Evolutionary conservation across 2,888 invertebrate species (phyloP), one percentile per base, ranked within the genome.

Genomic region (Drosophila pseudotalamancana): DNA sequence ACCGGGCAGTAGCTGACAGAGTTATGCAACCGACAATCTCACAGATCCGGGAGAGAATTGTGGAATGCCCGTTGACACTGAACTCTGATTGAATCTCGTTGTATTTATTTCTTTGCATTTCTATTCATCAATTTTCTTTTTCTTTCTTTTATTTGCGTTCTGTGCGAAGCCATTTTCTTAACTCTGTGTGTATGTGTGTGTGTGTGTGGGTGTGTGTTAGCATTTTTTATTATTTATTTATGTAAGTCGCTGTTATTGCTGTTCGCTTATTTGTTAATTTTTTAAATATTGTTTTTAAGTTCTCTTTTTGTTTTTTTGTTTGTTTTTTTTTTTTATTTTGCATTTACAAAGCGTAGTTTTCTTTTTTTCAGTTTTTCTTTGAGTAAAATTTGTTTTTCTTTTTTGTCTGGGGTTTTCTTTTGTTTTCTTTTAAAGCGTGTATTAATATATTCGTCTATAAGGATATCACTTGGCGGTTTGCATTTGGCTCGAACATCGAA

Each of bases 371-470:
- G 45, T 48, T 12, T 48, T 61, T 51, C 59, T 57, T 12, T n/a
- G n/a, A n/a, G n/a, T n/a, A n/a, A n/a, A n/a, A n/a, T n/a, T n/a
- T 45, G 66, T 67, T 50, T 48, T 18, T 16, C 43, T 39, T 54
- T 49, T 55, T 27, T 37, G 16, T 27, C n/a, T 48, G 45, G 45
- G 48, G 55, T 54, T 40, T 50, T 37, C 32, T 21, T 40, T 40
- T 39, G 19, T 16, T 40, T 25, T 29, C 39, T 16, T 16, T 62
- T 57, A 51, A 80, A 80, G 80, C 66, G 89, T 90, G 87, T 89
- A 89, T 90, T 90, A 89, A 89, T 88, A 89, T 90, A 90, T 90
- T 89, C 87, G 82, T 81, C 88, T 85, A 75, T 80, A 76, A 77
- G 86, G 89, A 90, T 90, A 90, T 90, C 89, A 90, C 89, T 74